Evolutionary conservation across 1,140 invertebrate genomes (phyloP).

Genomic region (Phymorhynchus buccinoides): DNA sequence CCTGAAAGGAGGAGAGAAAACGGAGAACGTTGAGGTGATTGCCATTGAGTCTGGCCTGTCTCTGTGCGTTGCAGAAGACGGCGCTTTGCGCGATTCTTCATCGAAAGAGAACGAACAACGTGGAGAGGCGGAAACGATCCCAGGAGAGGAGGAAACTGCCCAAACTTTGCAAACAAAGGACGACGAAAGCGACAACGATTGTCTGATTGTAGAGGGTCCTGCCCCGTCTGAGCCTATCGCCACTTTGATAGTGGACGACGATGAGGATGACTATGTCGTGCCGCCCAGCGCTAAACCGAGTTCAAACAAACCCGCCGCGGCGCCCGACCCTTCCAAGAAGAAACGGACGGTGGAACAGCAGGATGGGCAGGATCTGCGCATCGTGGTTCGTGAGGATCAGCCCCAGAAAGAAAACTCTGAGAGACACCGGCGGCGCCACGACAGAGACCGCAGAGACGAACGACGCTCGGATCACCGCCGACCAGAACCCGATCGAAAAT

Average conservation of each 20-base stretch:
- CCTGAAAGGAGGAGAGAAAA: neutral
- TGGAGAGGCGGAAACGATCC: slow-evolving; percentile 16
- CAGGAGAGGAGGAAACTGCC: neutral
- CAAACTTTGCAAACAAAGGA: slow-evolving; percentile 4
- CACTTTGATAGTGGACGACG: slow-evolving; percentile 35
- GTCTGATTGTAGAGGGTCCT: slow-evolving; percentile 27
- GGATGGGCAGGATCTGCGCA: slow-evolving; percentile 35
- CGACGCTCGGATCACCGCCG: slow-evolving; percentile 33
- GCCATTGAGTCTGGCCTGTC: neutral
- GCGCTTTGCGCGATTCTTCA: too few species aligned
- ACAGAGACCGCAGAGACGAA: slow-evolving; percentile 21
- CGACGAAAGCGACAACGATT: slow-evolving; percentile 28
- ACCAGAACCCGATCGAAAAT: slow-evolving; percentile 26
- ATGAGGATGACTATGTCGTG: slow-evolving; percentile 27
- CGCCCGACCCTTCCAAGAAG: slow-evolving; percentile 37
- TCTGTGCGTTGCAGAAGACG: too few species aligned
- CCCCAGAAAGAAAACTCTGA: slow-evolving; percentile 17
- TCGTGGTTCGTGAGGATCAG: slow-evolving; percentile 27
- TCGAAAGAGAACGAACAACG: neutral
- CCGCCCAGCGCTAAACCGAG: neutral
- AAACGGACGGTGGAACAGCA: slow-evolving; percentile 33
- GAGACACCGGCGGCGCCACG: slow-evolving; percentile 7
- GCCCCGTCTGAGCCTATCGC: slow-evolving; percentile 23
- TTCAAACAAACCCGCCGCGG: slow-evolving; percentile 37
- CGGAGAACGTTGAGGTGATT: neutral